These are phyloP conservation scores for Ochotona curzoniae DNA, from an alignment of 2,113 vertebrate genomes.

Conservation along the genomic window DNA sequence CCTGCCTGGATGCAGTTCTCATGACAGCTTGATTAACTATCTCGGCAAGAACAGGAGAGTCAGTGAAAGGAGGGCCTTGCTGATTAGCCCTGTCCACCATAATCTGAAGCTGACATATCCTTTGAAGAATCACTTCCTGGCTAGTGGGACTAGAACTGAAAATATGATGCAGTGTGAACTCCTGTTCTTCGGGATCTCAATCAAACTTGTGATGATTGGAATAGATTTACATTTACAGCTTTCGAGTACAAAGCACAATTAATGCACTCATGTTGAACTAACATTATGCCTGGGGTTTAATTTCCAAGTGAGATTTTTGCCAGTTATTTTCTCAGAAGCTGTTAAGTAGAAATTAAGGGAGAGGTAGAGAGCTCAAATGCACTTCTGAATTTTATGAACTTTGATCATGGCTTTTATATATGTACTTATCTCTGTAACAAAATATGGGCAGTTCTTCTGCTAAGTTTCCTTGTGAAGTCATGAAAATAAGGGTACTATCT, in stretches of 20 bases:
- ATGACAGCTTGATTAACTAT: slow-evolving; percentile 27
- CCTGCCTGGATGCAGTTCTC: background rate
- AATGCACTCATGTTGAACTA: slow-evolving; percentile 64
- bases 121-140: slow-evolving; percentile 58
- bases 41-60: slow-evolving; percentile 30
- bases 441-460: background rate
- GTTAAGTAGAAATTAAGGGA: slow-evolving; percentile 74
- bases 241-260: slow-evolving; percentile 70
- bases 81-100: slow-evolving; percentile 35
- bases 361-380: slow-evolving; percentile 8
- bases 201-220: slow-evolving; percentile 53
- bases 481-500: background rate
- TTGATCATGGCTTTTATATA: slow-evolving; percentile 24
- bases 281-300: slow-evolving; percentile 76
- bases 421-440: background rate
- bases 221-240: slow-evolving; percentile 67
- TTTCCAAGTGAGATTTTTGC: slow-evolving; percentile 75
- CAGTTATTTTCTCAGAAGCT: slow-evolving; percentile 68
- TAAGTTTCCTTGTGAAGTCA: background rate
- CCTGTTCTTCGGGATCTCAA: slow-evolving; percentile 52
- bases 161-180: slow-evolving; percentile 59
- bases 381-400: slow-evolving; percentile 58
- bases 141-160: slow-evolving; percentile 52
- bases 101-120: slow-evolving; percentile 32
- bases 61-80: background rate